These are phyloP conservation scores for Leptodon cayanensis DNA, from an alignment of 2,797 vertebrate species.

Conservation along the genomic window DNA sequence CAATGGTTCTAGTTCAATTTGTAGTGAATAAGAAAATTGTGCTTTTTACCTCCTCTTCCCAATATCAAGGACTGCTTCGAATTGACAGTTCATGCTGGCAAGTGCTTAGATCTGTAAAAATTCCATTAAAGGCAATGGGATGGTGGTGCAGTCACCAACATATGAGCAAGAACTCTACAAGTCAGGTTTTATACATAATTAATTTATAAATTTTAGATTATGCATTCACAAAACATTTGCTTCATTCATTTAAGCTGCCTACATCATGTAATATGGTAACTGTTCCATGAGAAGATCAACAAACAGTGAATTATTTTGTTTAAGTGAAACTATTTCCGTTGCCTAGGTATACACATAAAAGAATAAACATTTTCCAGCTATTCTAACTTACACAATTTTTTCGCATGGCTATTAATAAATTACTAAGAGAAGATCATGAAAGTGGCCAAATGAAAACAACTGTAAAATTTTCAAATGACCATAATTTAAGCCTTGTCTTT, in stretches of 20 bases:
- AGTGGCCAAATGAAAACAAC: background rate
- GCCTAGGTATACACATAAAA: background rate
- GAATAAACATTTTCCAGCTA: background rate
- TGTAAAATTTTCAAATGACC: background rate
- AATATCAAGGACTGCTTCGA: background rate
- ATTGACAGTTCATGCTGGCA: background rate
- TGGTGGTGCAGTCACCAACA: background rate
- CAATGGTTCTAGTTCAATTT: background rate
- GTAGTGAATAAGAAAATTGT: background rate
- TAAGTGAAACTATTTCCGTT: background rate
- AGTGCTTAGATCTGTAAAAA: background rate
- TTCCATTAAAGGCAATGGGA: background rate
- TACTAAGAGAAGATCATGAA: background rate
- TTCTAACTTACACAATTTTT: background rate
- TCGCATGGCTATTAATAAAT: background rate
- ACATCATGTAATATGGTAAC: background rate
- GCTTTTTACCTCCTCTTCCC: background rate
- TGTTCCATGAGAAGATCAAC: background rate
- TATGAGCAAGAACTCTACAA: background rate
- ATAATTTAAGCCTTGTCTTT: background rate
- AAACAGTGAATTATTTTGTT: background rate
- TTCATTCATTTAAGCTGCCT: background rate
- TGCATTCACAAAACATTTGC: background rate
- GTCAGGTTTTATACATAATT: background rate
- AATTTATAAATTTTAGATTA: background rate